Percentiles rank a stretch among this genome's conserved stretches.
These are phyloP conservation scores for Catharus bicknelli DNA, from an alignment of 2,113 vertebrate genomes.

Conservation along the genomic window DNA sequence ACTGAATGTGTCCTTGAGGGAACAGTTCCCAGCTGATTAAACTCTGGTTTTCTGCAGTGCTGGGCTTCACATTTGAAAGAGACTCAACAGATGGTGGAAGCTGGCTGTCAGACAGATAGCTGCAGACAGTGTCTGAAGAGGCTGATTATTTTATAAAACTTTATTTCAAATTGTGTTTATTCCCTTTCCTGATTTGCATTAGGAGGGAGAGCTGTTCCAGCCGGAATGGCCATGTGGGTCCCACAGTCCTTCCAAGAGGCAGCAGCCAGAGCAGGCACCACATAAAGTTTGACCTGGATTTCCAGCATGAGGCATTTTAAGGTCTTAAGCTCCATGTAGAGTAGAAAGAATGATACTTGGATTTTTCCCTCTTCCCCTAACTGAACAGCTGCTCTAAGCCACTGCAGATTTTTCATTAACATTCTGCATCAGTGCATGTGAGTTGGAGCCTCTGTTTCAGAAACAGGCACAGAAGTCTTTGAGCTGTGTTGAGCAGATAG, in stretches of 20 bases:
- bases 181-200: constrained; percentile 13
- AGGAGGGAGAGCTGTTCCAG: constrained; percentile 2
- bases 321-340: constrained; percentile 19
- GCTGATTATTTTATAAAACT: constrained; percentile 20
- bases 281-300: constrained; percentile 12
- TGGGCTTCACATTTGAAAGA: neutral
- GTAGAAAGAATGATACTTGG: neutral
- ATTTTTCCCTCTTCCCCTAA: neutral
- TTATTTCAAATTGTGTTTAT: constrained; percentile 17
- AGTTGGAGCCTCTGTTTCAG: neutral
- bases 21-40: neutral
- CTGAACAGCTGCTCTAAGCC: constrained; percentile 14
- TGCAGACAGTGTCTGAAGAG: constrained; percentile 22
- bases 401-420: neutral
- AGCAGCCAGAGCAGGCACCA: neutral
- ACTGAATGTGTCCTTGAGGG: neutral
- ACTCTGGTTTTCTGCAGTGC: neutral
- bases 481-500: neutral
- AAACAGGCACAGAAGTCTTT: neutral
- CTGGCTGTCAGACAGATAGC: constrained; percentile 2
- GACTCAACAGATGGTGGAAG: neutral
- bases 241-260: neutral
- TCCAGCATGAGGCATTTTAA: constrained; percentile 5
- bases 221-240: neutral
- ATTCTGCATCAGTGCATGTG: neutral